Evolutionary conservation across 1,140 invertebrate species (phyloP).

Genomic region (Anoplophora glabripennis): DNA sequence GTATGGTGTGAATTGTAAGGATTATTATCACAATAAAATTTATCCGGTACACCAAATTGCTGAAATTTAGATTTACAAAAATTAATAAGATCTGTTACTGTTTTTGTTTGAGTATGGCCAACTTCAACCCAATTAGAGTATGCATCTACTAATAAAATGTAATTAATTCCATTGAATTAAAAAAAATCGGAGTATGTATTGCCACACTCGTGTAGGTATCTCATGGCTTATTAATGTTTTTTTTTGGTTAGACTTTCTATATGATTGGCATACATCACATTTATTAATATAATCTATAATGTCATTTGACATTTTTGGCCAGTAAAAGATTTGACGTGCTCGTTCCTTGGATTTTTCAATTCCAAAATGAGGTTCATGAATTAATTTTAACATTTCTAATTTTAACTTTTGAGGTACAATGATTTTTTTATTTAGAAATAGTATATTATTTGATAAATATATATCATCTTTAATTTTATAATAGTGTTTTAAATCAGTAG

Average conservation of each 20-base stretch:
- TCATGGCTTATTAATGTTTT: slow-evolving; percentile 35
- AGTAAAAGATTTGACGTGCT: slow-evolving; percentile 22
- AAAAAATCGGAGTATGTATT: slow-evolving; percentile 7
- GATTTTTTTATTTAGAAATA: slow-evolving; percentile 41
- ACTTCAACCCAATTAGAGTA: not conserved
- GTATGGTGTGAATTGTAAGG: not conserved
- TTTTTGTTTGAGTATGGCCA: not conserved
- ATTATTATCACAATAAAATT: slow-evolving; percentile 3
- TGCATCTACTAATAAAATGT: not conserved
- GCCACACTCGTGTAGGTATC: not conserved
- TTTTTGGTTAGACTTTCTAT: slow-evolving; percentile 28
- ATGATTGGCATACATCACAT: slow-evolving; percentile 46
- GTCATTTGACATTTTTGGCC: slow-evolving; percentile 45
- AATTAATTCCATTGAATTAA: not conserved
- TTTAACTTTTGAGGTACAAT: slow-evolving; percentile 42
- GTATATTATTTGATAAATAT: slow-evolving; percentile 34
- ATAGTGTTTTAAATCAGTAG: slow-evolving; percentile 18
- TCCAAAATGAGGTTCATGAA: slow-evolving; percentile 52
- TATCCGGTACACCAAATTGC: slow-evolving; percentile 8
- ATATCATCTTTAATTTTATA: slow-evolving; percentile 26
- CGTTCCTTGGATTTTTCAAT: slow-evolving; percentile 38
- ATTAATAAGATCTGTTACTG: slow-evolving; percentile 2
- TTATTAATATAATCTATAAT: slow-evolving; percentile 47
- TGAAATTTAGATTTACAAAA: not conserved
- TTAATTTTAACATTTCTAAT: slow-evolving; percentile 37